Conservation (phyloP, 30 jellyfish, hydroid and myxozoan genomes). For the Hydractinia echinata region DNA sequence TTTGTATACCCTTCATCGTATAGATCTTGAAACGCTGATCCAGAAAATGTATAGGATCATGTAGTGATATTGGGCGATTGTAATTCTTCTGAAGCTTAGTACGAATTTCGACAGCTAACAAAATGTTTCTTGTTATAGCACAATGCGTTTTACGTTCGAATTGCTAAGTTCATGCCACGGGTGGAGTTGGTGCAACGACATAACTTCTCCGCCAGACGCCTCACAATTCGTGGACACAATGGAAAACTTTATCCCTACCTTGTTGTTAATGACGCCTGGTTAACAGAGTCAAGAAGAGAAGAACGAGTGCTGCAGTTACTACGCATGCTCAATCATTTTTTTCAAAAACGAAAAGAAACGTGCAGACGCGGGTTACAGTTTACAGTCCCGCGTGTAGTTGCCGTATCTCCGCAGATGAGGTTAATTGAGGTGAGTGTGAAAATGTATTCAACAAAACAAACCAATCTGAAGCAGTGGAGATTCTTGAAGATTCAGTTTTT, state of each 20-base stretch:
- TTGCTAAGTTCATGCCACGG: constrained; percentile 95
- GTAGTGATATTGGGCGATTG: too few species aligned
- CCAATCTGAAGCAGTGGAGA: too few species aligned
- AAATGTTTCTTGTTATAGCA: constrained; percentile 48
- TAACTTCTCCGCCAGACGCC: constrained; percentile 95
- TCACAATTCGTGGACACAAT: constrained; percentile 95
- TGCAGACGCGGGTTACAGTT: constrained; percentile 86
- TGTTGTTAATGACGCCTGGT: constrained; percentile 97
- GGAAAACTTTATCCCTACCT: constrained; percentile 97
- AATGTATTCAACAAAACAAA: too few species aligned
- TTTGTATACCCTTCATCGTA: too few species aligned
- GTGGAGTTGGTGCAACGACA: constrained; percentile 97
- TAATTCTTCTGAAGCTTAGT: neutral
- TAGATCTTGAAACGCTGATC: too few species aligned
- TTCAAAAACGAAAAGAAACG: constrained; percentile 90
- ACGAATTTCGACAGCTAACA: neutral
- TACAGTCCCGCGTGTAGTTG: constrained; percentile 95
- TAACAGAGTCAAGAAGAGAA: constrained; percentile 94
- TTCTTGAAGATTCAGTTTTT: too few species aligned
- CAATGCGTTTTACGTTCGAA: constrained; percentile 96
- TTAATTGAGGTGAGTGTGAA: constrained; percentile 62
- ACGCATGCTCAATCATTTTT: constrained; percentile 86
- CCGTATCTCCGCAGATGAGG: constrained; percentile 97
- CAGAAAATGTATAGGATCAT: too few species aligned
- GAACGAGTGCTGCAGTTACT: constrained; percentile 89